phyloP scores from a whole-genome alignment of 2,888 invertebrate genomes.

The Tiliacea citrago region DNA sequence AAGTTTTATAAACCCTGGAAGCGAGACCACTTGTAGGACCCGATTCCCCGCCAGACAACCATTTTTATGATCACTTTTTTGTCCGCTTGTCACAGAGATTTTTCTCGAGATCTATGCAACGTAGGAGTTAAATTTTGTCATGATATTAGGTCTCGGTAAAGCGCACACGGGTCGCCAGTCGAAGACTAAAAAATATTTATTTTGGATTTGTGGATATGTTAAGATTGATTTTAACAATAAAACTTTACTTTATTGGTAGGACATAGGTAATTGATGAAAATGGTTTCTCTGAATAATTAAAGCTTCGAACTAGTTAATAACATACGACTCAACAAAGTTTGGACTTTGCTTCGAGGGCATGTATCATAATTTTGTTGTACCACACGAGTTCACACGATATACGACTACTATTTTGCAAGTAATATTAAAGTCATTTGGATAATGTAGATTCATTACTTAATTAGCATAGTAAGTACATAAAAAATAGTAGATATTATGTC shows the following conservation, averaged over 20 bases:
- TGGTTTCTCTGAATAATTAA: not conserved
- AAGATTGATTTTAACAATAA: not conserved
- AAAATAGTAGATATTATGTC: not conserved
- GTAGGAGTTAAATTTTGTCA: not conserved
- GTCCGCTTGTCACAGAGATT: not conserved
- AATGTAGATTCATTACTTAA: not conserved
- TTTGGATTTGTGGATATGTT: not conserved
- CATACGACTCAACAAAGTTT: not conserved
- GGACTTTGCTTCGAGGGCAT: conserved; percentile 17
- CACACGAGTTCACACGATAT: conserved; percentile 16
- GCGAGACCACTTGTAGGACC: not conserved
- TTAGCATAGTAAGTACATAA: not conserved
- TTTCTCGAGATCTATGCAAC: not conserved
- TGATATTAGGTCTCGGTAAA: not conserved
- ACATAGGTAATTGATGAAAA: too few species aligned
- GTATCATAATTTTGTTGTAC: conserved; percentile 6
- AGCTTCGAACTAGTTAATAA: not conserved
- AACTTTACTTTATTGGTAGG: too few species aligned
- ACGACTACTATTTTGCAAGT: conserved; percentile 7
- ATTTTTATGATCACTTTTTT: not conserved
- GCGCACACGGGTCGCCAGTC: not conserved
- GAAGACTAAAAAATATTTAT: not conserved
- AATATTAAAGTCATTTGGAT: not conserved
- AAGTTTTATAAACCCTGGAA: not conserved
- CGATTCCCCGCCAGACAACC: not conserved